phyloP scores from a whole-genome alignment of 2,113 vertebrate genomes.

The Rhinoderma darwinii region DNA sequence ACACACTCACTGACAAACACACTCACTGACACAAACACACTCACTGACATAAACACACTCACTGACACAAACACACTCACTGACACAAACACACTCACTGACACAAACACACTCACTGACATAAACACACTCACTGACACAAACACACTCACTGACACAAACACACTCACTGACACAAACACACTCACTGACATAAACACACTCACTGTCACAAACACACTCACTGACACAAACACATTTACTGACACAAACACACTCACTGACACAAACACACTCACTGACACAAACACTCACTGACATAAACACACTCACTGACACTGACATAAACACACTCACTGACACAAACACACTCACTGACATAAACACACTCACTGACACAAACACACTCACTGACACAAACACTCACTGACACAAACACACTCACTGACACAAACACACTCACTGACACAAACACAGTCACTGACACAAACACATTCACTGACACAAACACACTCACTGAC shows the following conservation, averaged over 20 bases:
- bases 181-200: not conserved
- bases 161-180: not conserved
- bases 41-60: not conserved
- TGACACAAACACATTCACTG: no score
- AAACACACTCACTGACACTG: not conserved
- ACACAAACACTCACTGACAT: not conserved
- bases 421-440: not conserved
- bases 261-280: not conserved
- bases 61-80: not conserved
- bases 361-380: not conserved
- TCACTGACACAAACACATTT: no score
- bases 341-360: not conserved
- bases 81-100: not conserved
- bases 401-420: not conserved
- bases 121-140: not conserved
- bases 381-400: not conserved
- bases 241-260: no score
- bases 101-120: not conserved
- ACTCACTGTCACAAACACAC: no score
- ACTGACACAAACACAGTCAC: not conserved
- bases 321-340: not conserved
- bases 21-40: not conserved
- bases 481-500: not conserved
- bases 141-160: not conserved
- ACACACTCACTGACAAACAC: not conserved